phyloP scores from a whole-genome alignment of 2,797 vertebrate genomes.

The Otolemur crassicaudatus region DNA sequence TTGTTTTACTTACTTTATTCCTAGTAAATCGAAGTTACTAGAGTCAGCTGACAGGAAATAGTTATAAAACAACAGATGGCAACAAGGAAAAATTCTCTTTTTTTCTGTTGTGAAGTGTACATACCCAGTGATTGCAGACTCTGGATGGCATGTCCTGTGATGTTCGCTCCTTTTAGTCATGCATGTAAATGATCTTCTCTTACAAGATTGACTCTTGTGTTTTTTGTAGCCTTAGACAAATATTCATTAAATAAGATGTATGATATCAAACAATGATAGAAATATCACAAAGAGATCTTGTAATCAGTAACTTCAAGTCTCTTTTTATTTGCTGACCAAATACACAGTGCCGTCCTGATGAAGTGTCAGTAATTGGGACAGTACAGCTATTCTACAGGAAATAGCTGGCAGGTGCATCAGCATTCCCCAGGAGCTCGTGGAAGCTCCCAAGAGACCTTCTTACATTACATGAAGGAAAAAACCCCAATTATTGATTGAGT shows the following conservation, averaged over 20 bases:
- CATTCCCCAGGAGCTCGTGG: neutral
- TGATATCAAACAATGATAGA: constrained; percentile 38
- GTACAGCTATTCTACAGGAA: neutral
- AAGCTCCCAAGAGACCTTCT: neutral
- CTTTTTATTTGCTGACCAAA: constrained; percentile 45
- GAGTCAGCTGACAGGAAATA: neutral
- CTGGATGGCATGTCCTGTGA: constrained; percentile 20
- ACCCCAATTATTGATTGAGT: neutral
- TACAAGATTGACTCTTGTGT: constrained; percentile 70
- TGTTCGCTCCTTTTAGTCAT: constrained; percentile 66
- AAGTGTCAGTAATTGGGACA: neutral
- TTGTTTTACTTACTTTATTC: neutral
- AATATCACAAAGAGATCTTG: neutral
- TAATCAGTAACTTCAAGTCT: neutral
- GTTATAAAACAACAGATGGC: rapidly evolving
- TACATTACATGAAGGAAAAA: neutral
- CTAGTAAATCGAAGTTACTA: constrained; percentile 50
- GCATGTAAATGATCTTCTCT: constrained; percentile 65
- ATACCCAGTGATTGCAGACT: rapidly evolving
- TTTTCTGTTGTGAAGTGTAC: neutral
- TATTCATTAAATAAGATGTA: constrained; percentile 71
- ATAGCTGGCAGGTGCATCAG: neutral
- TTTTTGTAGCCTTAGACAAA: constrained; percentile 60
- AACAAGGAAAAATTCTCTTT: constrained; percentile 63
- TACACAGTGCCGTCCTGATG: neutral